Conservation (phyloP, 1,140 invertebrate genomes). For the Drosophila tristis region DNA sequence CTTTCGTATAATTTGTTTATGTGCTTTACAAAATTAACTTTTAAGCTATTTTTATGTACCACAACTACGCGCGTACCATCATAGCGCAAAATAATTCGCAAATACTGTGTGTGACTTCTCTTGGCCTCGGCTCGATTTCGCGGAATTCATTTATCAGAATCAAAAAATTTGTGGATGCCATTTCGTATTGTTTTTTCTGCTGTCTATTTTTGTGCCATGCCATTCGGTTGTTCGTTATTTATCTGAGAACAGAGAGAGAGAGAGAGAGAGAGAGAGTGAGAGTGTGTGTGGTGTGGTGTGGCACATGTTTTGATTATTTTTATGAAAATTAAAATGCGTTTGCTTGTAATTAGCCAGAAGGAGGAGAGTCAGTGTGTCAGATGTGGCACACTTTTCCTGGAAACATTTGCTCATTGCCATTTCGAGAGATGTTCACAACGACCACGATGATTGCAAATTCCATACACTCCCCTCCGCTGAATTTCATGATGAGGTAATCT, state of each 20-base stretch:
- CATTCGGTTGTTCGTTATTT: slow-evolving; percentile 5
- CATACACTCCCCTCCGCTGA: background rate
- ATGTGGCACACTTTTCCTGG: slow-evolving; percentile 68
- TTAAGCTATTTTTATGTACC: slow-evolving; percentile 29
- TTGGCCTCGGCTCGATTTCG: slow-evolving; percentile 62
- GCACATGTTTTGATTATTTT: slow-evolving; percentile 81
- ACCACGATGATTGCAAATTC: slow-evolving; percentile 4
- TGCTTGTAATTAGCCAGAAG: slow-evolving; percentile 65
- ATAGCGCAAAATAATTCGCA: slow-evolving; percentile 37
- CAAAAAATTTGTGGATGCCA: slow-evolving; percentile 65
- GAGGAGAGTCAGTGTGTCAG: slow-evolving; percentile 22
- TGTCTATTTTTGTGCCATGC: slow-evolving; percentile 5
- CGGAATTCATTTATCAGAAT: slow-evolving; percentile 74
- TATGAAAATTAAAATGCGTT: slow-evolving; percentile 82
- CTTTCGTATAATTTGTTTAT: slow-evolving; percentile 53
- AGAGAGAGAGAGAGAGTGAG: slow-evolving; percentile 19
- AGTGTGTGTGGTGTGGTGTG: slow-evolving; percentile 20
- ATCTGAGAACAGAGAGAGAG: slow-evolving; percentile 15
- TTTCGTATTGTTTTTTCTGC: slow-evolving; percentile 59
- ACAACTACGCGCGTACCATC: slow-evolving; percentile 5
- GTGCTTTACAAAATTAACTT: slow-evolving; percentile 57
- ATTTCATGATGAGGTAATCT: slow-evolving; percentile 70
- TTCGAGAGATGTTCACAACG: slow-evolving; percentile 44
- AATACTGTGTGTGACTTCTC: slow-evolving; percentile 25
- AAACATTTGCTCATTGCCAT: slow-evolving; percentile 76